Conservation (phyloP, 2,797 vertebrate species). For the Falco peregrinus region DNA sequence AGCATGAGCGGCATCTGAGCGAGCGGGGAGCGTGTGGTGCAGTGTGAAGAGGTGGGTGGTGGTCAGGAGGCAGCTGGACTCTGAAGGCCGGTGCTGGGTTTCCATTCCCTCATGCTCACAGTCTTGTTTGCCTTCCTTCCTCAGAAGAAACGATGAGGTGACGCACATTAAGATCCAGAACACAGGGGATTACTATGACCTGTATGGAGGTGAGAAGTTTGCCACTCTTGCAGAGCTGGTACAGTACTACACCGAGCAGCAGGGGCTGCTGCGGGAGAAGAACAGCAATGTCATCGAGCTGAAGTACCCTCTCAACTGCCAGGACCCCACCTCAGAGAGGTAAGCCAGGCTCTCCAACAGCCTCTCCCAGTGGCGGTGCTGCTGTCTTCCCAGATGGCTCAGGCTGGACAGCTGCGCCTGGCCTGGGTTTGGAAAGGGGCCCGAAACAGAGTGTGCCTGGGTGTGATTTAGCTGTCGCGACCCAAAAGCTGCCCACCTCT, state of each 20-base stretch:
- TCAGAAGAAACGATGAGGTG: constrained; percentile 86
- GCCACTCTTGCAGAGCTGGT: constrained; percentile 88
- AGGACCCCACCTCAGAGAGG: constrained; percentile 90
- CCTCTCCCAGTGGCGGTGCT: accelerated
- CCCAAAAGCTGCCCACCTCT: accelerated
- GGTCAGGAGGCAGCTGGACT: not conserved
- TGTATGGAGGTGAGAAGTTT: constrained; percentile 91
- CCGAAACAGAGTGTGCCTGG: not conserved
- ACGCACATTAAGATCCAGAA: constrained; percentile 95
- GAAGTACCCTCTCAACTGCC: constrained; percentile 90
- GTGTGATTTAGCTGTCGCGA: not conserved
- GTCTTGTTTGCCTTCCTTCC: not conserved
- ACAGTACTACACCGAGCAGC: constrained; percentile 90
- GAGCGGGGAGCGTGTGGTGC: accelerated
- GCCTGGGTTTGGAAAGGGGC: not conserved
- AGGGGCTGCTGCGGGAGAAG: constrained; percentile 86
- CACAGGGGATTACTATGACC: constrained; percentile 87
- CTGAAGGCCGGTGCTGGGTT: not conserved
- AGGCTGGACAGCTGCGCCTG: not conserved
- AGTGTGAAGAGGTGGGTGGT: too few relatives aligned
- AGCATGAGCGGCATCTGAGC: accelerated
- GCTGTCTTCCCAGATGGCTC: not conserved
- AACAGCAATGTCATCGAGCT: constrained; percentile 90
- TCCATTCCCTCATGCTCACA: accelerated
- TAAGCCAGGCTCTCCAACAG: not conserved